Evolutionary conservation across 2,888 invertebrate species (phyloP), one percentile per base, ranked within the genome.

Genomic region (Tipula confusa): DNA sequence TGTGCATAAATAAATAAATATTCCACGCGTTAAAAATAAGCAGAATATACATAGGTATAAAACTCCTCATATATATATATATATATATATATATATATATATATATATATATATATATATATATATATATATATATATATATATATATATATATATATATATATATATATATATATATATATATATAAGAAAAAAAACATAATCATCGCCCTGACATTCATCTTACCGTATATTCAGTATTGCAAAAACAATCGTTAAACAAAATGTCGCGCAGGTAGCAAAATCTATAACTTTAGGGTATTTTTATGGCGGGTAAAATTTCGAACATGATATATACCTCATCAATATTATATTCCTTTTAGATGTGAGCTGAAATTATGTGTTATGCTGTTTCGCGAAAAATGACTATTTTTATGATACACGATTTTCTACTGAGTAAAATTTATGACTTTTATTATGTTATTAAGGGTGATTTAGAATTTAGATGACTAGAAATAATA

Each of bases 251-350:
- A 48, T 48, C 48, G 15, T 18, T 48, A 48, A 48, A 48, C 64
- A 64, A 64, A 48, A 48, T 48, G 64, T 64, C 64, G 64, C 64
- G 64, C 64, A 64, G 64, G 64, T 64, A 64, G 24, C 64, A 64
- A 64, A 24, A 24, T 64, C 64, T 64, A 64, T 24, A 64, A 64
- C 64, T 64, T 64, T 64, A 64, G 64, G 64, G 64, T 64, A 24
- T 64, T 64, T 64, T 64, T 64, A 64, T 64, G 64, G 64, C 64
- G 64, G 48, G 64, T 64, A 64, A 64, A 64, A 64, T 64, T 64
- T 24, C 64, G 64, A 64, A 24, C 7, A 24, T 11, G n/a, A n/a
- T n/a, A n/a, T 64, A 64, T 64, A 64, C 64, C 64, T 64, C 64
- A 24, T 64, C 64, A 64, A 64, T 64, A 64, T 64, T 64, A 64